Conservation (phyloP, 2,113 vertebrate species). For the Collichthys lucidus region DNA sequence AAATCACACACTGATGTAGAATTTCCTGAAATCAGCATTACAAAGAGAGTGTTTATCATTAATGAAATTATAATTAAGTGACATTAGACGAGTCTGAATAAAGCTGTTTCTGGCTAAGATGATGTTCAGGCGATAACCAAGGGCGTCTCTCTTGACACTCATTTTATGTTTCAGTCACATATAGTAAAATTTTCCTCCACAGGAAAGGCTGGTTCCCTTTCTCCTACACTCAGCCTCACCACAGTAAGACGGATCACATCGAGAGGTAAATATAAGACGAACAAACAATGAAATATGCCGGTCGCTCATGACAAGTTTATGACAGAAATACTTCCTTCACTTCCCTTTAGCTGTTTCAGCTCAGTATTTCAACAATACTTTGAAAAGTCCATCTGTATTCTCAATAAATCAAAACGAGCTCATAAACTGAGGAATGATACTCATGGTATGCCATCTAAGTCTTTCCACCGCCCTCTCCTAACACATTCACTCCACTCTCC, state of each 20-base stretch:
- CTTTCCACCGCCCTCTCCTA: constrained; percentile 28
- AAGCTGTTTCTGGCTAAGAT: not conserved
- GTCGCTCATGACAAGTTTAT: not conserved
- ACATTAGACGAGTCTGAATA: not conserved
- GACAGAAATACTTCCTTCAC: constrained; percentile 5
- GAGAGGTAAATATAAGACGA: constrained; percentile 74
- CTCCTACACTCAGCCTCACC: constrained; percentile 86
- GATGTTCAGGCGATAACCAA: not conserved
- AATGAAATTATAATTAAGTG: not conserved
- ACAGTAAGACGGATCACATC: constrained; percentile 72
- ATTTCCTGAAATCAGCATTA: not conserved
- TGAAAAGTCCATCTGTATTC: not conserved
- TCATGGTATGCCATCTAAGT: not conserved
- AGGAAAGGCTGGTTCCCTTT: constrained; percentile 93
- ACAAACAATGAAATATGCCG: not conserved
- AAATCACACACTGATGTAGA: not conserved
- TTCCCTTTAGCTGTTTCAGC: not conserved
- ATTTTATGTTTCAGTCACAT: not conserved
- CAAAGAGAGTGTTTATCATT: not conserved
- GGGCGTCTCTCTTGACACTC: not conserved
- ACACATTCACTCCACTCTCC: constrained; percentile 21
- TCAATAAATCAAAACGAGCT: constrained; percentile 25
- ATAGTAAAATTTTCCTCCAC: constrained; percentile 28
- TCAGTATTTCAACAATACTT: not conserved
- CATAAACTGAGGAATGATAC: not conserved